phyloP scores from a whole-genome alignment of 2,113 vertebrate species.

The Zosterops hypoxanthus region DNA sequence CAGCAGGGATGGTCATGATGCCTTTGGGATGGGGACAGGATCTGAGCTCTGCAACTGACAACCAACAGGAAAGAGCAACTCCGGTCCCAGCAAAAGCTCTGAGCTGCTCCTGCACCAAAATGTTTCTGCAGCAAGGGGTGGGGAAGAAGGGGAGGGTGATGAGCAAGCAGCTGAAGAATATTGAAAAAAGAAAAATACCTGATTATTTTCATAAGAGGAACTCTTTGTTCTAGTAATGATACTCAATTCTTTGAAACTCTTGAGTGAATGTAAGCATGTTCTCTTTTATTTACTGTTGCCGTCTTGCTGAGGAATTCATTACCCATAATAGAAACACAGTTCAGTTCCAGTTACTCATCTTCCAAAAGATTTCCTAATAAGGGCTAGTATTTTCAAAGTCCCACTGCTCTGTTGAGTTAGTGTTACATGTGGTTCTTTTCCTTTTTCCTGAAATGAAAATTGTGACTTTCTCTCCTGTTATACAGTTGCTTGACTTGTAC shows the following conservation, averaged over 20 bases:
- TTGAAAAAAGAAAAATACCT: not conserved
- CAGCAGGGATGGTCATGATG: not conserved
- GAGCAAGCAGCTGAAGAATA: not conserved
- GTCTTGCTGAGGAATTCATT: constrained; percentile 68
- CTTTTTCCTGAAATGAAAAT: constrained; percentile 43
- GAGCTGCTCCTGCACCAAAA: not conserved
- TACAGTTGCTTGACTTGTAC: not conserved
- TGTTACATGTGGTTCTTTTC: constrained; percentile 38
- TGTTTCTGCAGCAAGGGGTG: not conserved
- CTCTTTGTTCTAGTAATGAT: constrained; percentile 50
- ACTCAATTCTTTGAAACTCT: constrained; percentile 54
- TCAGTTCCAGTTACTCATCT: constrained; percentile 66
- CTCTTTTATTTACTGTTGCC: constrained; percentile 72
- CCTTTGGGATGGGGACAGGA: not conserved
- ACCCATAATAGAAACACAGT: constrained; percentile 70
- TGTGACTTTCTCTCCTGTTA: constrained; percentile 12
- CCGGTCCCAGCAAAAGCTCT: not conserved
- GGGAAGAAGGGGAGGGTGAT: not conserved
- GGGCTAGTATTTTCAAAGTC: constrained; percentile 68
- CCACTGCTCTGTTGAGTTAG: constrained; percentile 8
- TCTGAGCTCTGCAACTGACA: not conserved
- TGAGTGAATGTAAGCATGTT: constrained; percentile 69
- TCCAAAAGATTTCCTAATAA: constrained; percentile 79
- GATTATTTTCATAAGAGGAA: constrained; percentile 54
- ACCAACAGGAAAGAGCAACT: not conserved